Evolutionary conservation across 2,113 vertebrate species (phyloP), one percentile per base, ranked within the genome.

Genomic region (Muntiacus muntjak): DNA sequence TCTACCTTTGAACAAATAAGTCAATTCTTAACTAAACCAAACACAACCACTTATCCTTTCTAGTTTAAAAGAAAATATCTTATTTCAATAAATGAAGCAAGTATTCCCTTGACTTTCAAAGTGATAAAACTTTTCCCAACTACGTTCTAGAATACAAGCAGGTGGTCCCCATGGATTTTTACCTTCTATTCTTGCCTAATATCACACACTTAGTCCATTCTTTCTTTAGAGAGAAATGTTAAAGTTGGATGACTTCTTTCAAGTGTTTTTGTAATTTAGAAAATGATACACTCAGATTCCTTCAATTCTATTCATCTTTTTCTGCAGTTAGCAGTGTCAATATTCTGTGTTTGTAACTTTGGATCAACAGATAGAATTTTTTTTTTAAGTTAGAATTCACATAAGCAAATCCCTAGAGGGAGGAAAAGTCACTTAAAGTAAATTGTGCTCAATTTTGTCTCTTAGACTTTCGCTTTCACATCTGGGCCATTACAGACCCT

Each of bases 221-320:
- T 64, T 95, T 62, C 60, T 95, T 89, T 55, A 82, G 25, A 94
- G 25, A 83, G 12, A 79, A 92, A 87, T 33, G 6, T 50, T 62
- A 67, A 79, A 83, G 33, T 43, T 88, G 30, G 15, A 52, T n/a
- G 71, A 92, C n/a, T 36, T 60, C 62, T 54, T 89, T 89, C 74
- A 94, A 96, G 85, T 79, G 36, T 81, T 93, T 91, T 89, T 55
- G 89, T 67, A 19, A 85, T 52, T 95, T 87, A 81, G 54, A 45
- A 62, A 60, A 76, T 1, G 8, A 58, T 10, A 82, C 30, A 50
- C 45, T 43, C 71, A 43, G 36, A 50, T 85, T 40, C 30, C 55
- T 58, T 91, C 40, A 36, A 40, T 21, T 43, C 26, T 47, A 13
- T 50, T 57, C 11, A 54, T 79, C 19, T 17, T 19, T 57, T 50